These are phyloP conservation scores for Hirtodrosophila trivittata DNA, from an alignment of 2,888 invertebrate genomes.

Conservation along the genomic window DNA sequence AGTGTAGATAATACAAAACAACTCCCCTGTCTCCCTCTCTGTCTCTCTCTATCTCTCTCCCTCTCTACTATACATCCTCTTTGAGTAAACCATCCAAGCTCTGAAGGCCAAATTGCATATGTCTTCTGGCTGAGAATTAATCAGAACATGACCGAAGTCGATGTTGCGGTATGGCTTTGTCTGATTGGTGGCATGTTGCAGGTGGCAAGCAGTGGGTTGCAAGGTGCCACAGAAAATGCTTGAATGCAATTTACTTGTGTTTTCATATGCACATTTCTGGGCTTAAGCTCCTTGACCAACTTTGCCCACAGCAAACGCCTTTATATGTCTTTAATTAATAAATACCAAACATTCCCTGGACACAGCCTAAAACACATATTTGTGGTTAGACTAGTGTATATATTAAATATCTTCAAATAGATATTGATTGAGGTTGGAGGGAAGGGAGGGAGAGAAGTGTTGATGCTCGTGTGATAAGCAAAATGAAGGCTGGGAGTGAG, in stretches of 20 bases:
- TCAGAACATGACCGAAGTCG: constrained; percentile 34
- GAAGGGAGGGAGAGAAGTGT: neutral
- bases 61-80: too few relatives aligned
- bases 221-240: constrained; percentile 4
- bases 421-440: constrained; percentile 1
- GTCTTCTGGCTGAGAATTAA: constrained; percentile 33
- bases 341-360: constrained; percentile 18
- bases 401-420: too few relatives aligned
- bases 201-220: neutral
- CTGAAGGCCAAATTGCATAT: constrained; percentile 10
- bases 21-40: neutral
- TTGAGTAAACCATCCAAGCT: too few relatives aligned
- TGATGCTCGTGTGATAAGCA: neutral
- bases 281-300: constrained; percentile 6
- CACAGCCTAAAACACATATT: constrained; percentile 1
- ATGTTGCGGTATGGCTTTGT: constrained; percentile 39
- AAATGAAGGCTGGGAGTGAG: neutral
- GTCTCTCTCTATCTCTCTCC: neutral
- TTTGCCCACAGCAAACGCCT: constrained; percentile 12
- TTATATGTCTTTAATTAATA: constrained; percentile 35
- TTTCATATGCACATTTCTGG: constrained; percentile 36
- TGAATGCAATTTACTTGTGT: constrained; percentile 25
- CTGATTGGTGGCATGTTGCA: neutral
- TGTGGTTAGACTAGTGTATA: neutral
- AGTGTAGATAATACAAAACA: neutral